Conservation (phyloP, 2,888 invertebrate species). For the Marronus borbonicus region DNA sequence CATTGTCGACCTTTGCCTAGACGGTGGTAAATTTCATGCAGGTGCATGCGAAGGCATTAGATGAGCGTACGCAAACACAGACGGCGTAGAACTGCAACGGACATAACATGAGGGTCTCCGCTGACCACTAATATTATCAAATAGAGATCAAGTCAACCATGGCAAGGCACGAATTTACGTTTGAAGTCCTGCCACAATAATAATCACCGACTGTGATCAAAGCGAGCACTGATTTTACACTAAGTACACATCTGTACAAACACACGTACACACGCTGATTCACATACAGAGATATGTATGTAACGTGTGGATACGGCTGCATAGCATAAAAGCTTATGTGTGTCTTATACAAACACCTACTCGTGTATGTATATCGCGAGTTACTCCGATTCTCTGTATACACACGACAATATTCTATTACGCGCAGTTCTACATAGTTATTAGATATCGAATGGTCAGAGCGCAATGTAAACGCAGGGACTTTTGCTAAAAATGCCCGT, state of each 20-base stretch:
- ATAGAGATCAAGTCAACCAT: slow-evolving; percentile 50
- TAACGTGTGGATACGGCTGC: neutral
- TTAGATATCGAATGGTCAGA: slow-evolving; percentile 14
- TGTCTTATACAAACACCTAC: neutral
- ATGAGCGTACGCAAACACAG: neutral
- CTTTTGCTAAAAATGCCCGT: no score
- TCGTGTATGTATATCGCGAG: neutral
- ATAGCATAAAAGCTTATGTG: no score
- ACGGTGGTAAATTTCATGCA: slow-evolving; percentile 25
- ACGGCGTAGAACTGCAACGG: slow-evolving; percentile 12
- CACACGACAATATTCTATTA: slow-evolving; percentile 8
- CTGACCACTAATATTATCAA: slow-evolving; percentile 52
- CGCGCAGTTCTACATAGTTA: slow-evolving; percentile 22
- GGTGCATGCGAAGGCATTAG: slow-evolving; percentile 10
- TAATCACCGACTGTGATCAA: slow-evolving; percentile 51
- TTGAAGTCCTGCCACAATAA: slow-evolving; percentile 49
- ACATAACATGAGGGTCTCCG: slow-evolving; percentile 28
- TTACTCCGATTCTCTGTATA: neutral
- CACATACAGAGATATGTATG: slow-evolving; percentile 6
- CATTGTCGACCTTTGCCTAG: slow-evolving; percentile 17
- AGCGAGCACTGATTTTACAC: slow-evolving; percentile 45
- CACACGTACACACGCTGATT: slow-evolving; percentile 3
- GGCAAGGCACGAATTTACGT: slow-evolving; percentile 41
- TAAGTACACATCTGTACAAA: slow-evolving; percentile 24
- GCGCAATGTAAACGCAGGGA: neutral